Percentiles rank a stretch among this genome's conserved stretches.
Conservation (phyloP, 2,113 vertebrate genomes). For the Cyrtonyx montezumae region DNA sequence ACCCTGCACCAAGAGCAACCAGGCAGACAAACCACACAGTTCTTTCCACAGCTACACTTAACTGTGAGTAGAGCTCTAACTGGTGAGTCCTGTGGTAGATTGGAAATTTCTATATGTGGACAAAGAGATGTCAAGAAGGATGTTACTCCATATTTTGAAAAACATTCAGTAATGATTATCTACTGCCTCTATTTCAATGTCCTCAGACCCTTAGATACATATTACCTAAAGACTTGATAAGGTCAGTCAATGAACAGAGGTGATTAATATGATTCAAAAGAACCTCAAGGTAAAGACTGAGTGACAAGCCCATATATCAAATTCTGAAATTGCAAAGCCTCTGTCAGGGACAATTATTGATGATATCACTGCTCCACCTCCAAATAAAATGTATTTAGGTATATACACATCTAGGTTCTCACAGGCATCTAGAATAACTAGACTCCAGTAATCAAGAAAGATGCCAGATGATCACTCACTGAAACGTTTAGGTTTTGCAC, state of each 20-base stretch:
- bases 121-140: background rate
- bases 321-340: background rate
- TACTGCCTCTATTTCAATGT: background rate
- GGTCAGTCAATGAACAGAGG: background rate
- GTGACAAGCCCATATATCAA: background rate
- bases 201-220: background rate
- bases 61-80: background rate
- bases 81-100: fast-evolving
- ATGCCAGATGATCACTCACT: background rate
- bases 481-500: background rate
- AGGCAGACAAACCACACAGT: background rate
- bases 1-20: background rate
- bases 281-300: background rate
- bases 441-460: background rate
- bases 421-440: background rate
- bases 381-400: background rate
- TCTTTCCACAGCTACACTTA: background rate
- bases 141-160: background rate
- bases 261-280: background rate
- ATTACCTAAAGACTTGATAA: background rate
- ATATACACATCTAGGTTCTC: background rate
- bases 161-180: background rate
- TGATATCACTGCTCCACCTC: background rate
- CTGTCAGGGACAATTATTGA: background rate
- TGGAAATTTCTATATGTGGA: background rate